phyloP scores from a whole-genome alignment of 2,888 invertebrate genomes.

The Latheticus oryzae region DNA sequence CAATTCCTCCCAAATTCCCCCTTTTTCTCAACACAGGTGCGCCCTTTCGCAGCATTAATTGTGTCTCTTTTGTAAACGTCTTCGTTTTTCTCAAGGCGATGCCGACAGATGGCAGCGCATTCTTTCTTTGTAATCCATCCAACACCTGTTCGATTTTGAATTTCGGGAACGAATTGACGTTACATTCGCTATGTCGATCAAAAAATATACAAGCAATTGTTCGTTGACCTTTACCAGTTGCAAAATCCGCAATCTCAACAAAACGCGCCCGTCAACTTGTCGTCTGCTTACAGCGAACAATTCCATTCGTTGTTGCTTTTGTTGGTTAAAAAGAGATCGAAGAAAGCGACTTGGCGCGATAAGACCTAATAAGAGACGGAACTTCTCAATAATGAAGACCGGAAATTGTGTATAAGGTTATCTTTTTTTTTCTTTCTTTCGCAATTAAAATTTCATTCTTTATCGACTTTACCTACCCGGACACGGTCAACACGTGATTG shows the following conservation, averaged over 20 bases:
- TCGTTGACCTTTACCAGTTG: slow-evolving; percentile 53
- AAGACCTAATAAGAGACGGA: slow-evolving; percentile 26
- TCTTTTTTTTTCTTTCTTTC: neutral
- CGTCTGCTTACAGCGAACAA: slow-evolving; percentile 40
- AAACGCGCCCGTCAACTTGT: slow-evolving; percentile 49
- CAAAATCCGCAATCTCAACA: slow-evolving; percentile 55
- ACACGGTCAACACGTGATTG: slow-evolving; percentile 32
- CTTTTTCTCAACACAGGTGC: slow-evolving; percentile 27
- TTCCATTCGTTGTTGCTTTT: slow-evolving; percentile 36
- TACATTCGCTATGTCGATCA: too few species aligned
- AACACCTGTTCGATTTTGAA: slow-evolving; percentile 6
- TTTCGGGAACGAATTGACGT: slow-evolving; percentile 1
- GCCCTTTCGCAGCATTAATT: slow-evolving; percentile 37
- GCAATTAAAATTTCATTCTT: too few species aligned
- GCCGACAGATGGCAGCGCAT: slow-evolving; percentile 21
- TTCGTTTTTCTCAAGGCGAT: slow-evolving; percentile 21
- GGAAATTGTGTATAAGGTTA: slow-evolving; percentile 14
- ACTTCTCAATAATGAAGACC: slow-evolving; percentile 23
- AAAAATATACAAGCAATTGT: too few species aligned
- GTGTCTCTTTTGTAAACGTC: slow-evolving; percentile 32
- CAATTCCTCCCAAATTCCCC: slow-evolving; percentile 6
- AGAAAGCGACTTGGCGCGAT: slow-evolving; percentile 11
- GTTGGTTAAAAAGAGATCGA: slow-evolving; percentile 26
- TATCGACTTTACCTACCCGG: slow-evolving; percentile 5
- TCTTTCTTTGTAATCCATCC: slow-evolving; percentile 13